These are phyloP conservation scores for Leptoteleia sp. DNA, from an alignment of 1,140 invertebrate species.

Conservation along the genomic window DNA sequence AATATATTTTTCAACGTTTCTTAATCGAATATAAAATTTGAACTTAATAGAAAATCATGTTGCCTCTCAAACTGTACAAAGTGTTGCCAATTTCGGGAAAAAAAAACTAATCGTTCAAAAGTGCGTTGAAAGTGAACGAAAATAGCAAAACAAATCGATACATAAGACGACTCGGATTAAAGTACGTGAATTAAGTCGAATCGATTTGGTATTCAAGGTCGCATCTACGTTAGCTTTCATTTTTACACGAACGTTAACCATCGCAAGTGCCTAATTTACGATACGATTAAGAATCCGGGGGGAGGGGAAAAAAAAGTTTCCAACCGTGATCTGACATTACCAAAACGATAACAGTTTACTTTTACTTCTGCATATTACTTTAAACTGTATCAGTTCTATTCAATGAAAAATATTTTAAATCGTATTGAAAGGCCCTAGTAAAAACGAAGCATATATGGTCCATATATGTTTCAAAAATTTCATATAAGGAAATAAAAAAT, in stretches of 20 bases:
- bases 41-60: too few relatives aligned
- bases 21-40: too few relatives aligned
- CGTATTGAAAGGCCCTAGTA: too few relatives aligned
- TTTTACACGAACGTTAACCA: conserved; percentile 20
- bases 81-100: background rate
- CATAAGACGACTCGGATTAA: conserved; percentile 29
- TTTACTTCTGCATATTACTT: background rate
- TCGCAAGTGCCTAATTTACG: conserved; percentile 5
- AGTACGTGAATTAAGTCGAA: conserved; percentile 34
- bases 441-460: too few relatives aligned
- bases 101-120: background rate
- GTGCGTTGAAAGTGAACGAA: conserved; percentile 3
- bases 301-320: conserved; percentile 2
- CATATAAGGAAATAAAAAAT: too few relatives aligned
- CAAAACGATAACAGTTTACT: background rate
- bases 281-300: conserved; percentile 11
- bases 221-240: conserved; percentile 36
- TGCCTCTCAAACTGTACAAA: too few relatives aligned
- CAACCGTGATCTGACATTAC: background rate
- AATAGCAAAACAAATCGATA: conserved; percentile 21
- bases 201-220: conserved; percentile 38
- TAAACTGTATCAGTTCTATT: too few relatives aligned
- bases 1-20: background rate
- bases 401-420: too few relatives aligned
- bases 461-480: too few relatives aligned